Conservation (phyloP, 2,797 vertebrate genomes). For the Crypturellus tataupa region DNA sequence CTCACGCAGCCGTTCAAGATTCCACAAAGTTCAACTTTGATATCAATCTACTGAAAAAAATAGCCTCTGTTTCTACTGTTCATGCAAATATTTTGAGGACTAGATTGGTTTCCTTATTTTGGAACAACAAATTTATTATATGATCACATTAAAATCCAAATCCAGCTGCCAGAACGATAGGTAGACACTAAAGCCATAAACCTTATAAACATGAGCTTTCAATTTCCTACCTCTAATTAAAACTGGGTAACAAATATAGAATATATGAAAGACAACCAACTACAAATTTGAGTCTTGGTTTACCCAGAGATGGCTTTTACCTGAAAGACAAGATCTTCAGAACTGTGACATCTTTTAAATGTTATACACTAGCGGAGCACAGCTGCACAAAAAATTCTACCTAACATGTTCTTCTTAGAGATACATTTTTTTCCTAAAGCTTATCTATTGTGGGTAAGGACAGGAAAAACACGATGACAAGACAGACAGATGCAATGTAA, state of each 20-base stretch:
- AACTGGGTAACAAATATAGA: not conserved
- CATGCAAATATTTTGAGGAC: not conserved
- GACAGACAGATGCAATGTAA: not conserved
- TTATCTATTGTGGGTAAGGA: not conserved
- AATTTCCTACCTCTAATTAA: not conserved
- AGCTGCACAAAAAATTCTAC: not conserved
- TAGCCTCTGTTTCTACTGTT: not conserved
- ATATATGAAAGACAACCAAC: not conserved
- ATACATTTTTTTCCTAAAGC: not conserved
- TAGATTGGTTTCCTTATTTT: not conserved
- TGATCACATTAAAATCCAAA: slow-evolving; percentile 11
- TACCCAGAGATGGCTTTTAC: not conserved
- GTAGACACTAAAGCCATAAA: not conserved
- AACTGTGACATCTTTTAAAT: not conserved
- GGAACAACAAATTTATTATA: not conserved
- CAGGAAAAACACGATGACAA: not conserved
- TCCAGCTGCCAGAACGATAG: not conserved
- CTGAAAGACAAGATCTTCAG: not conserved
- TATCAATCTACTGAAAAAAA: not conserved
- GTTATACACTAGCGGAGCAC: not conserved
- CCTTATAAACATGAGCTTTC: not conserved
- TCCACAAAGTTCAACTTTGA: not conserved
- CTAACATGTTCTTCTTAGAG: not conserved
- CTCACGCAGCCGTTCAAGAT: not conserved
- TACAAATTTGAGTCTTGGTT: not conserved